Conservation (phyloP, 2,797 vertebrate genomes). For the Carduelis carduelis region DNA sequence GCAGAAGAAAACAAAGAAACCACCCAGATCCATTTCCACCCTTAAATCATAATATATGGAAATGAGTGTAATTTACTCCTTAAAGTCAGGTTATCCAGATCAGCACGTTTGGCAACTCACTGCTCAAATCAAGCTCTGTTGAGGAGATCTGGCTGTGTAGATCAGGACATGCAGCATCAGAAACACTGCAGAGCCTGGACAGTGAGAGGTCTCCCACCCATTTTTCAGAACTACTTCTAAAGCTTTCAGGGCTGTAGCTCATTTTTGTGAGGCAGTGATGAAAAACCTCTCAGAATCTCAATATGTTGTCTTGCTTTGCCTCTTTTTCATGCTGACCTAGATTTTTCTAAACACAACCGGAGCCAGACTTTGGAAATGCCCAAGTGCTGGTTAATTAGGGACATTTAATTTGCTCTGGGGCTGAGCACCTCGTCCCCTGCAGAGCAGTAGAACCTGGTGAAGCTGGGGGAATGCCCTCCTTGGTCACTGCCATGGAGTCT, state of each 20-base stretch:
- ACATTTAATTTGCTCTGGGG: not conserved
- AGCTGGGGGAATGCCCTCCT: not conserved
- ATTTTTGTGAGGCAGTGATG: not conserved
- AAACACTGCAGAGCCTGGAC: not conserved
- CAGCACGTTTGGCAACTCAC: not conserved
- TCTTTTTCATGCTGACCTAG: not conserved
- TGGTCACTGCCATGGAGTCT: accelerated
- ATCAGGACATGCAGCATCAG: not conserved
- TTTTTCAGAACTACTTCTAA: not conserved
- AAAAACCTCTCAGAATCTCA: not conserved
- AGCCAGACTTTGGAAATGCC: not conserved
- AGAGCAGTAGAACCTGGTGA: not conserved
- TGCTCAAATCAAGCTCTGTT: not conserved
- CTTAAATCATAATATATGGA: not conserved
- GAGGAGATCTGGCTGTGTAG: not conserved
- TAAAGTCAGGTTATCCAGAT: not conserved
- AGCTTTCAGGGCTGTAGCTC: not conserved
- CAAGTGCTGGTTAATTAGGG: not conserved
- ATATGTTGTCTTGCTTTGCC: not conserved
- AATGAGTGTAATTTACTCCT: accelerated
- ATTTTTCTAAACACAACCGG: not conserved
- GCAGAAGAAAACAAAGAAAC: not conserved
- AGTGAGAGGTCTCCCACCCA: not conserved
- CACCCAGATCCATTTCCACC: not conserved
- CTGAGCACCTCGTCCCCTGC: not conserved